phyloP scores from a whole-genome alignment of 2,888 invertebrate species.

The Liodrosophila aerea region DNA sequence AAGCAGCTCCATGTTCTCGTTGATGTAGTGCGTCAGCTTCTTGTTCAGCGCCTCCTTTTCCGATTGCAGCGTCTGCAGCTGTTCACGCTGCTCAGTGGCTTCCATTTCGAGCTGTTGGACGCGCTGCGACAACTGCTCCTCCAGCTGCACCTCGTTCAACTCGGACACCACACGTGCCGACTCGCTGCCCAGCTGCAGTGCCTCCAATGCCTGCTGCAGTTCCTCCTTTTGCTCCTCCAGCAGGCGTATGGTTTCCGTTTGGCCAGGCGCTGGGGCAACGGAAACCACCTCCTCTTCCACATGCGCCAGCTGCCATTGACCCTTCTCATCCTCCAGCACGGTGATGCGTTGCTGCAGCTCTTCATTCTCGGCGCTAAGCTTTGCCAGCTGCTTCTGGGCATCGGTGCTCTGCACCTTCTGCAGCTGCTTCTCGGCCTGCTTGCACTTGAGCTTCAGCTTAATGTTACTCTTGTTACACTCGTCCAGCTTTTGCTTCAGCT shows the following conservation, averaged over 20 bases:
- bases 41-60: conserved; percentile 86
- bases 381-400: conserved; percentile 86
- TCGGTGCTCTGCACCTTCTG: conserved; percentile 87
- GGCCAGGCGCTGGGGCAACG: conserved; percentile 23
- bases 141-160: conserved; percentile 89
- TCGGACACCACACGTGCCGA: conserved; percentile 89
- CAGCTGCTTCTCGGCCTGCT: conserved; percentile 89
- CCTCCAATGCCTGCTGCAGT: conserved; percentile 84
- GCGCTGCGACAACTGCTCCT: conserved; percentile 87
- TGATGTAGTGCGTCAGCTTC: conserved; percentile 86
- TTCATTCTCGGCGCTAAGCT: conserved; percentile 85
- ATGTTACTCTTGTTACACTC: conserved; percentile 86
- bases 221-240: conserved; percentile 85
- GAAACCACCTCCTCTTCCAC: conserved; percentile 53
- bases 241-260: conserved; percentile 69
- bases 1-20: conserved; percentile 89
- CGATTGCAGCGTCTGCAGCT: conserved; percentile 82
- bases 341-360: conserved; percentile 89
- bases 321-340: conserved; percentile 95
- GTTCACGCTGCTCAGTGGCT: conserved; percentile 82
- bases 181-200: conserved; percentile 84
- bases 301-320: conserved; percentile 89
- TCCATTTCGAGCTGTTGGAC: conserved; percentile 82
- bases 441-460: conserved; percentile 84
- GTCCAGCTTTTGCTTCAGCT: conserved; percentile 88